Percentiles rank a stretch among this genome's conserved stretches.
Conservation (phyloP, 1,140 invertebrate species). For the Papilio glaucus region DNA sequence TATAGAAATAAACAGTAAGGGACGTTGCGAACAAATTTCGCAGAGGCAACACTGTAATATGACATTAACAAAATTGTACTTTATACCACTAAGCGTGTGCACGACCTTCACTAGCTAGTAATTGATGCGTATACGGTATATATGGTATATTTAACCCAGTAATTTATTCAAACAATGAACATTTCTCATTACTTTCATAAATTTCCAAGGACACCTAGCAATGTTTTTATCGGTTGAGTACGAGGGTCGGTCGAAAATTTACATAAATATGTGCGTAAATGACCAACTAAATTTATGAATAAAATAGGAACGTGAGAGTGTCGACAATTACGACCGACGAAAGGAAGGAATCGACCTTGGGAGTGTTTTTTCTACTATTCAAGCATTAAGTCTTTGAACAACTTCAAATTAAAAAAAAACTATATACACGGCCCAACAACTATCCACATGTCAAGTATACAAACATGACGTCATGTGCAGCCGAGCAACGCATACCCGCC, state of each 20-base stretch:
- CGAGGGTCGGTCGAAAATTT: background rate
- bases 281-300: background rate
- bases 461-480: background rate
- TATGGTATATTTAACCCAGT: too few relatives aligned
- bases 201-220: too few relatives aligned
- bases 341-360: too few relatives aligned
- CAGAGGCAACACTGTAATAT: background rate
- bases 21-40: background rate
- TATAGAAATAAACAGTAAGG: constrained; percentile 12
- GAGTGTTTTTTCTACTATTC: background rate
- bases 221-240: too few relatives aligned
- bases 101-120: background rate
- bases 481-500: constrained; percentile 4
- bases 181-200: too few relatives aligned
- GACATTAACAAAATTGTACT: background rate
- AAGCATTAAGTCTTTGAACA: background rate
- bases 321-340: too few relatives aligned
- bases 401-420: background rate
- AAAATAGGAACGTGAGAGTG: too few relatives aligned
- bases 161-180: too few relatives aligned
- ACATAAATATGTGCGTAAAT: background rate
- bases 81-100: too few relatives aligned
- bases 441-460: background rate
- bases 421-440: background rate
- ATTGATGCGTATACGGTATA: background rate